Evolutionary conservation across 2,797 vertebrate species (phyloP), one percentile per base, ranked within the genome.

Genomic region (Cyprinella venusta): DNA sequence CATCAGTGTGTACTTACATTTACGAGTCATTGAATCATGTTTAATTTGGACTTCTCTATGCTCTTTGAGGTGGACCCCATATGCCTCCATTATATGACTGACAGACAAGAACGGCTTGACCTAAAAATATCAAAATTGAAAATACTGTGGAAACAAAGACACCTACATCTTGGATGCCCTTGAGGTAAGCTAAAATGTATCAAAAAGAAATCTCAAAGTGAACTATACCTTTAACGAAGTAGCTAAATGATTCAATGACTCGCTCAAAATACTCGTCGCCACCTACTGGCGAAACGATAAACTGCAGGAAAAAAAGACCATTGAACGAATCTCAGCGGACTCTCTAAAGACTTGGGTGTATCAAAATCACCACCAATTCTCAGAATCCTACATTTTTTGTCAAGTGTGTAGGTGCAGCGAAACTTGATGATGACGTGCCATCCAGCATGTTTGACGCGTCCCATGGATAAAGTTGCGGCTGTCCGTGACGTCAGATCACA

Each of bases 401-500:
- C 19, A 15, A 16, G 21, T 33, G 21, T 33, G 71, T 4, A 9
- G 21, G 48, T 80, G 83, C 75, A 9, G 7, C 7, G 36, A 24
- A 70, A 40, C 61, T 52, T 85, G 65, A 42, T 61, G 38, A 30
- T 85, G 83, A 84, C 87, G 83, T 18, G 6, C 1, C 0, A 8
- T 13, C 69, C 79, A 85, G 75, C 83, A 86, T 0, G 56, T n/a
- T 79, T 16, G 87, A 67, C 56, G 3, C 56, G 16, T 54, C 33
- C 38, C 26, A 79, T 82, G 81, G 77, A 88, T 88, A 88, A 88
- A 88, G 77, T 82, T 15, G 86, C 82, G 81, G 50, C 24, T 69
- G 30, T 6, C 9, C 30, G 56, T 89, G 87, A 89, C 87, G 88
- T 89, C 87, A 88, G 24, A 0, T 0, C 69, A 13, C 61, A 13